Base-by-base conservation (phyloP, 2,888 invertebrate species). In the Fragum fragum region DNA sequence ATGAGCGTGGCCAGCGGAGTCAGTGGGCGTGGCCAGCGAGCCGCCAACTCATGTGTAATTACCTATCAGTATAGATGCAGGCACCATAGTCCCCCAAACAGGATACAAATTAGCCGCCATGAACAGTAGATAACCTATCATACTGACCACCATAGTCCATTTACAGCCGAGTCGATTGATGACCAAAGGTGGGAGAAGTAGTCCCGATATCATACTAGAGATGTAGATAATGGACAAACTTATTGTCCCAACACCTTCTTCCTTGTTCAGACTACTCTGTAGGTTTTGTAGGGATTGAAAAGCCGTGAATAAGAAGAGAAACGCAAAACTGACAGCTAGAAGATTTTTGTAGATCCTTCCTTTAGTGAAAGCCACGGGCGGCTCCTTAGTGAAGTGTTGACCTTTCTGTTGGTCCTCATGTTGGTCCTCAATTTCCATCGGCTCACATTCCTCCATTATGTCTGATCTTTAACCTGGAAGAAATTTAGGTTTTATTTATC, bases 201-300 rank as follows among this genome's bases (percentile, higher is more conserved):
- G 97, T 95, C 98, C 99, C 81, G 99, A 98, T 21, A 99, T 96
- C 74, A 99, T 98, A 57, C 99, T 96, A 16, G 98, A 97, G 53
- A 97, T 97, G 95, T 99, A 99, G 89, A 99, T 97, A 57, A 98
- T 97, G 92, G 98, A 97, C 79, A 98, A 95, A 3, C 98, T 98
- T 2, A 97, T 97, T 0, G 98, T 98, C 59, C 98, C 98, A 71
- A 99, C 96, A 74, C 98, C 98, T 91, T 97, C 97, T 92, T 96
- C 96, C 76, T 97, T 97, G 95, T 98, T 98, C 92, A 98, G 97
- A 88, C 98, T 98, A 84, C 98, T 98, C 90, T 95, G 99, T 70
- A 99, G 96, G 94, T 98, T 98, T 55, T 98, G 98, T 88, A 98
- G 97, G 79, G 98, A 98, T 95, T 98, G 97, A 95, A 98, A 99